Conservation (phyloP, 2,888 invertebrate species). For the Phorcus lineatus region DNA sequence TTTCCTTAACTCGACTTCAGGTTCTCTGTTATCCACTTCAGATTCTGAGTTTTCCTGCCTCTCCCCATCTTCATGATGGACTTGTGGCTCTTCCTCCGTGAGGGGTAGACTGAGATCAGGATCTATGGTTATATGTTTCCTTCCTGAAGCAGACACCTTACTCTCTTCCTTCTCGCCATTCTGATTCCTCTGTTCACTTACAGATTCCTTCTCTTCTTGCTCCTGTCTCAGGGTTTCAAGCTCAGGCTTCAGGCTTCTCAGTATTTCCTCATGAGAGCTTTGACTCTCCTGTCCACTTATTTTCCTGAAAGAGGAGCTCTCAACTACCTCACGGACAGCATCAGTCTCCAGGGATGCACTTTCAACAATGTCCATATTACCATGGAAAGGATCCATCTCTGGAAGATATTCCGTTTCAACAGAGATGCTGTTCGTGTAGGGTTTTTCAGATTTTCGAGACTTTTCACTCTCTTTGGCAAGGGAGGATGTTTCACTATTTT, state of each 20-base stretch:
- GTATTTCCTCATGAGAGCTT: background rate
- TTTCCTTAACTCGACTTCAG: background rate
- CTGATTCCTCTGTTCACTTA: background rate
- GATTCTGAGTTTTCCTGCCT: no score
- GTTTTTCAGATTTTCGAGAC: background rate
- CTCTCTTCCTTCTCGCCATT: background rate
- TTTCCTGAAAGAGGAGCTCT: constrained; percentile 60
- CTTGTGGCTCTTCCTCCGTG: no score
- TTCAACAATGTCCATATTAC: constrained; percentile 56
- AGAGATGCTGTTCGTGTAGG: background rate
- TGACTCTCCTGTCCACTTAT: constrained; percentile 46
- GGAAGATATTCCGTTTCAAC: constrained; percentile 69
- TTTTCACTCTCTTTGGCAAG: background rate
- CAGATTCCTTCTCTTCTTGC: no score
- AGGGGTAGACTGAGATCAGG: no score
- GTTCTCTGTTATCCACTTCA: background rate
- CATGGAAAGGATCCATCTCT: constrained; percentile 63
- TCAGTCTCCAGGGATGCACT: constrained; percentile 51
- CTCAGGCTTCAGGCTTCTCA: no score
- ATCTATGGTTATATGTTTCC: no score
- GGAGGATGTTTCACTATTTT: background rate
- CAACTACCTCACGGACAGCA: constrained; percentile 59
- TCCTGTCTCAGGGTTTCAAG: no score
- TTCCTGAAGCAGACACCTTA: background rate
- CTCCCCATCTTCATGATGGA: background rate